Conservation (phyloP, 2,113 vertebrate species). For the Sebastes schlegelii region DNA sequence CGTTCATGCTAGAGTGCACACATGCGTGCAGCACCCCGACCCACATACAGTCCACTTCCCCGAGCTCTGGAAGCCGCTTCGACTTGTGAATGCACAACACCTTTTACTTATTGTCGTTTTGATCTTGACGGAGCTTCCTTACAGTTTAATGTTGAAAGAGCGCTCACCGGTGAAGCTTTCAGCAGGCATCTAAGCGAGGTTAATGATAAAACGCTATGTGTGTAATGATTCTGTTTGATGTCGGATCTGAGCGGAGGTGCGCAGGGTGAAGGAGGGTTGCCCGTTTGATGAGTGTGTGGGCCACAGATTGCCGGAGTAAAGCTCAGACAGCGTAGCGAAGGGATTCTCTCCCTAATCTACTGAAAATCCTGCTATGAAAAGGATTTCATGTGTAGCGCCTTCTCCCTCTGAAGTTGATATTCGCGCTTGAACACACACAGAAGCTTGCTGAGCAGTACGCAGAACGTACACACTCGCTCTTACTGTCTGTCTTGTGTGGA, state of each 20-base stretch:
- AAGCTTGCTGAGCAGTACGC: not conserved
- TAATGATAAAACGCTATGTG: conserved; percentile 53
- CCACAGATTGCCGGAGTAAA: conserved; percentile 33
- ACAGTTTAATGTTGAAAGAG: conserved; percentile 54
- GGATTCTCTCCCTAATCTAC: conserved; percentile 63
- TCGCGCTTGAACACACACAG: conserved; percentile 21
- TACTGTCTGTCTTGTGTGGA: not conserved
- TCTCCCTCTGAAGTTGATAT: conserved; percentile 56
- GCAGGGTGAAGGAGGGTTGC: conserved; percentile 41
- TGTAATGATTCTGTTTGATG: conserved; percentile 64
- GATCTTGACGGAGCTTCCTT: conserved; percentile 34
- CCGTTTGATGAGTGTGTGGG: conserved; percentile 61
- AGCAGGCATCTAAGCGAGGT: conserved; percentile 52
- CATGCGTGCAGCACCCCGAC: conserved; percentile 21
- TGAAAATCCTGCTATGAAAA: conserved; percentile 55
- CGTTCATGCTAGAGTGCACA: conserved; percentile 24
- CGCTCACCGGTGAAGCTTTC: conserved; percentile 31
- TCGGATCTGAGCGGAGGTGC: conserved; percentile 57
- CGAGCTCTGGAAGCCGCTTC: not conserved
- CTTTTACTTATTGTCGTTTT: conserved; percentile 46
- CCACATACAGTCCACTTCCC: conserved; percentile 16
- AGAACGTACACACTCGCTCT: not conserved
- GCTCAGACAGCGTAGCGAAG: conserved; percentile 16
- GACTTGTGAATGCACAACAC: conserved; percentile 31
- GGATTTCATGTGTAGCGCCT: conserved; percentile 48